phyloP scores from a whole-genome alignment of 2,888 invertebrate genomes.

The Deilephila porcellus region DNA sequence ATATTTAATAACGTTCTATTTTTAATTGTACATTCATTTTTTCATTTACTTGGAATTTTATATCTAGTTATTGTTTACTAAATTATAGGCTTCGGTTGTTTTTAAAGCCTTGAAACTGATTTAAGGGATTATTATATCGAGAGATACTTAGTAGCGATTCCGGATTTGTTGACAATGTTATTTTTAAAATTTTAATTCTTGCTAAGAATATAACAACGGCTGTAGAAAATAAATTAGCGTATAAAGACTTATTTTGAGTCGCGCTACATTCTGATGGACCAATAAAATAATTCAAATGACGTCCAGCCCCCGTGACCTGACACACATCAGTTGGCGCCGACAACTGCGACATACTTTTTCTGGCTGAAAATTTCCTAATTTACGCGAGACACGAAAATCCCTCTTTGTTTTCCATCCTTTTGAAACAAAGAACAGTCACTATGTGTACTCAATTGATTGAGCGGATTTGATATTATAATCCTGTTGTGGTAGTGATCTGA shows the following conservation, averaged over 20 bases:
- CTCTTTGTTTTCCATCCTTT: conserved; percentile 9
- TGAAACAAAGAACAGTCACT: not conserved
- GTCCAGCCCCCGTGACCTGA: conserved; percentile 68
- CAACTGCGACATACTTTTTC: conserved; percentile 70
- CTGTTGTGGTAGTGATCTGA: too few relatives aligned
- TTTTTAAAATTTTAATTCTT: not conserved
- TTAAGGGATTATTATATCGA: too few relatives aligned
- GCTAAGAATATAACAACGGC: not conserved
- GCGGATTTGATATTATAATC: too few relatives aligned
- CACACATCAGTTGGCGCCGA: conserved; percentile 68
- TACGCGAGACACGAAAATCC: conserved; percentile 40
- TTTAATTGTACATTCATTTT: too few relatives aligned
- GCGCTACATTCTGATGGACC: conserved; percentile 54
- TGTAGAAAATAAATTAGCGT: conserved; percentile 33
- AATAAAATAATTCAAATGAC: conserved; percentile 74
- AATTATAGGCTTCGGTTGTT: too few relatives aligned
- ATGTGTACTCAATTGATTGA: not conserved
- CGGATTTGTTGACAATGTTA: not conserved
- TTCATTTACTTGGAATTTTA: too few relatives aligned
- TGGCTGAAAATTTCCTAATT: conserved; percentile 59
- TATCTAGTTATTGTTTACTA: too few relatives aligned
- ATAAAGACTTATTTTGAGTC: conserved; percentile 46
- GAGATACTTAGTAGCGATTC: too few relatives aligned
- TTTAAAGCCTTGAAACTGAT: too few relatives aligned
- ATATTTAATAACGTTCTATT: too few relatives aligned